These are phyloP conservation scores for Adelges cooleyi DNA, from an alignment of 1,140 invertebrate species.

Conservation along the genomic window DNA sequence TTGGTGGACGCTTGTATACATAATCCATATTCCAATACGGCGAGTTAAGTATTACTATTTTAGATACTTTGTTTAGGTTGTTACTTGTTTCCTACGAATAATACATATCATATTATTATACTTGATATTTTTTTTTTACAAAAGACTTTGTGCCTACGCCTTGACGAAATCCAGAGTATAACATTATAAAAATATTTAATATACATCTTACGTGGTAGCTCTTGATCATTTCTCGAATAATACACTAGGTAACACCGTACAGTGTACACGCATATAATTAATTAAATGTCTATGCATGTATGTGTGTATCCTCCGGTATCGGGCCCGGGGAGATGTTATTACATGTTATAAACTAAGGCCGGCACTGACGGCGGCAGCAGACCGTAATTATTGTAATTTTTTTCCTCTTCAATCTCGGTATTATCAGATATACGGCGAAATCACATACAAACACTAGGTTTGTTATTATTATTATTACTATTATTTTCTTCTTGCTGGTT, in stretches of 20 bases:
- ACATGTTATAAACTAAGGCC: neutral
- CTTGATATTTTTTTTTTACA: no score
- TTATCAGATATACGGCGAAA: neutral
- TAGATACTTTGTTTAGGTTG: no score
- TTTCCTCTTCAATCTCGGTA: neutral
- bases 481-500: neutral
- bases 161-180: no score
- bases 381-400: conserved; percentile 22
- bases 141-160: no score
- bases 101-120: no score
- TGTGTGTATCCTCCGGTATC: neutral
- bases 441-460: conserved; percentile 20
- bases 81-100: no score
- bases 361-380: neutral
- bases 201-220: neutral
- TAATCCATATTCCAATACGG: no score
- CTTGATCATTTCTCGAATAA: neutral
- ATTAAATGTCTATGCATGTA: conserved; percentile 24
- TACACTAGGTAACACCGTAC: no score
- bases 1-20: no score
- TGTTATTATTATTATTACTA: conserved; percentile 21
- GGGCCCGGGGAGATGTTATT: conserved; percentile 6
- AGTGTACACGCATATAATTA: neutral
- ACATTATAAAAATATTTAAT: no score
- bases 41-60: no score